Base-by-base conservation (phyloP, 2,113 vertebrate genomes). In the Ceyx melanurus region DNA sequence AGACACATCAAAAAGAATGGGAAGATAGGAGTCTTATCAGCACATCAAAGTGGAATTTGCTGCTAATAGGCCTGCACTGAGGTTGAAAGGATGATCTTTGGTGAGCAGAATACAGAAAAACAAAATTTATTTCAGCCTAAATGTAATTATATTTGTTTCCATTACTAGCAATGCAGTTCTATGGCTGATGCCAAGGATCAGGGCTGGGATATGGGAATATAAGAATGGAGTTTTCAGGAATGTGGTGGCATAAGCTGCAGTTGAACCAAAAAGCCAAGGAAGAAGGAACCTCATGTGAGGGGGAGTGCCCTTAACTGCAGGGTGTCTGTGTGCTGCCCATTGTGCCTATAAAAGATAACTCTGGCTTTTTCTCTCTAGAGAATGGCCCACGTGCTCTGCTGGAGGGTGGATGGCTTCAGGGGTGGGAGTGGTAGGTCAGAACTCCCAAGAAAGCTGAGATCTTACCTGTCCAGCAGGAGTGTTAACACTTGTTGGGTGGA, bases 401-500 rank as follows among this genome's bases (percentile, higher is more conserved):
- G 45, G 40, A 80, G 25, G 11, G 10, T 53, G 11, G 21, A 29
- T 53, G 62, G 56, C 56, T 74, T 9, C 33, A 43, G 48, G 48
- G 20, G 4, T 85, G 28, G 18, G 85, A 64, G 26, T 6, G 5
- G 9, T 17, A 58, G 57, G 6, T 78, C 48, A 46, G 26, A 29
- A 45, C 6, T 67, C 45, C 12, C 10, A 50, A 33, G 45, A 21
- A 87, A 70, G 21, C 0, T 37, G 29, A 54, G 37, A 66, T 11
- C 8, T 62, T 16, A 46, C 19, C n/a, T 51, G 7, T 61, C 61
- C 20, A n/a, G 22, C 26, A 53, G 60, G 3, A 25, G 13, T 53
- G 20, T 56, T 48, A 67, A 35, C 71, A 42, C 7, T 4, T 3
- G 3, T 20, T 25, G 5, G 0, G 9, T 26, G 40, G 25, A 43